Evolutionary conservation across 2,888 invertebrate species (phyloP).

Genomic region (Apodemia mormo): DNA sequence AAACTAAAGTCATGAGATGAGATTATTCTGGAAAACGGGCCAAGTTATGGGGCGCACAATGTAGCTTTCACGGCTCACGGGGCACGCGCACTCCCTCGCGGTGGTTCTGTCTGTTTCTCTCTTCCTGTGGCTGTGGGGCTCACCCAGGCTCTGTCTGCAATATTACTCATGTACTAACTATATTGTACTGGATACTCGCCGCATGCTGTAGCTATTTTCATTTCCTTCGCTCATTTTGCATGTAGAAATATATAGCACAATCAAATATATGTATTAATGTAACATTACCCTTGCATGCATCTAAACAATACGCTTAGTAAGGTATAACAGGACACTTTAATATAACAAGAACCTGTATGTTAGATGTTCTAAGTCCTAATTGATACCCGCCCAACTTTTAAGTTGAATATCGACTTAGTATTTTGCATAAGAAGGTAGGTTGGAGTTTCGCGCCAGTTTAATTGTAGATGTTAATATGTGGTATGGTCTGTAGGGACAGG

Average conservation of each 20-base stretch:
- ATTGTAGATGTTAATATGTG: conserved; percentile 42
- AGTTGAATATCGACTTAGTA: conserved; percentile 29
- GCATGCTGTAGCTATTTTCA: conserved; percentile 37
- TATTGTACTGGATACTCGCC: conserved; percentile 24
- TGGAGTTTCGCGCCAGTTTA: conserved; percentile 45
- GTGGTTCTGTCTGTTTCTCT: conserved; percentile 82
- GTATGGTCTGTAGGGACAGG: conserved; percentile 89
- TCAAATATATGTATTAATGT: background rate
- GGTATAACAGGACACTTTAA: conserved; percentile 21
- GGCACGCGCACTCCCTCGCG: conserved; percentile 65
- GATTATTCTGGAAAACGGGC: background rate
- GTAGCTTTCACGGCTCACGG: conserved; percentile 73
- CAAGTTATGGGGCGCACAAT: conserved; percentile 64
- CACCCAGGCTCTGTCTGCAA: conserved; percentile 71
- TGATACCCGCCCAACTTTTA: background rate
- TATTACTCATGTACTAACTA: conserved; percentile 33
- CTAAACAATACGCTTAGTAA: conserved; percentile 11
- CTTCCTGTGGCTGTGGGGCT: conserved; percentile 81
- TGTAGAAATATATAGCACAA: conserved; percentile 7
- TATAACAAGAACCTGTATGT: conserved; percentile 29
- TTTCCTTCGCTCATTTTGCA: conserved; percentile 25
- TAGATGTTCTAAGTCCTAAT: conserved; percentile 10
- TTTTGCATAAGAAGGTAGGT: conserved; percentile 32
- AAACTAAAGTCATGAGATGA: background rate
- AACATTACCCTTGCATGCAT: conserved; percentile 3